Conservation (phyloP, 2,797 vertebrate species). For the Naso thynnoides region DNA sequence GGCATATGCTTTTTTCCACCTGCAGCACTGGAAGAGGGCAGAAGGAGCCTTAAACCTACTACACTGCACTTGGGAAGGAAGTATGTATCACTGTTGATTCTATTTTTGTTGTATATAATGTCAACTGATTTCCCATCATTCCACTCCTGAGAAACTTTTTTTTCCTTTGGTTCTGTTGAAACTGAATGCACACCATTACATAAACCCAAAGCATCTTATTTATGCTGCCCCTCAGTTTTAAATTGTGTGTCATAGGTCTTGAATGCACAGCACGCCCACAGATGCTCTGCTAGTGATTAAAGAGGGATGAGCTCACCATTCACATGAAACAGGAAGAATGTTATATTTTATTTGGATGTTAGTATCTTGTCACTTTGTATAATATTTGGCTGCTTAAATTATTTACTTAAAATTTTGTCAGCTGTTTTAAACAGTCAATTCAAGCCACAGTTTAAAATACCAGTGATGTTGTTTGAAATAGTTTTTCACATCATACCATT, state of each 20-base stretch:
- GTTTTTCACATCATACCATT: background rate
- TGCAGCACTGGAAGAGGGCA: constrained; percentile 99
- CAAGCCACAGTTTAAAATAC: background rate
- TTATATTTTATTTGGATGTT: constrained; percentile 18
- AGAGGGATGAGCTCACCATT: constrained; percentile 11
- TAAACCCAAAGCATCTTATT: background rate
- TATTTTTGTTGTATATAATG: background rate
- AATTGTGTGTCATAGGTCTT: constrained; percentile 12
- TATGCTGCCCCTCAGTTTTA: background rate
- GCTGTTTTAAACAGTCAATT: background rate
- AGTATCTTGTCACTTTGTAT: constrained; percentile 1
- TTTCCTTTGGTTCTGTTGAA: background rate
- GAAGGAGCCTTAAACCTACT: constrained; percentile 97
- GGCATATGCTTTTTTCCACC: constrained; percentile 98
- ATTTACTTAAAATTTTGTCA: background rate
- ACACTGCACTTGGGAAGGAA: constrained; percentile 97
- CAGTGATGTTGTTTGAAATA: background rate
- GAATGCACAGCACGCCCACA: constrained; percentile 9
- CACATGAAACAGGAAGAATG: constrained; percentile 16
- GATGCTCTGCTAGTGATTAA: constrained; percentile 14
- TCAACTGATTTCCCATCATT: background rate
- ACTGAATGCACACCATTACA: background rate
- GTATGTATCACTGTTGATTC: constrained; percentile 56
- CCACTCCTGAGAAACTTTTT: background rate
- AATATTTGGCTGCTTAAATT: background rate